phyloP scores from a whole-genome alignment of 2,113 vertebrate genomes.

The Sinocyclocheilus maitianheensis region DNA sequence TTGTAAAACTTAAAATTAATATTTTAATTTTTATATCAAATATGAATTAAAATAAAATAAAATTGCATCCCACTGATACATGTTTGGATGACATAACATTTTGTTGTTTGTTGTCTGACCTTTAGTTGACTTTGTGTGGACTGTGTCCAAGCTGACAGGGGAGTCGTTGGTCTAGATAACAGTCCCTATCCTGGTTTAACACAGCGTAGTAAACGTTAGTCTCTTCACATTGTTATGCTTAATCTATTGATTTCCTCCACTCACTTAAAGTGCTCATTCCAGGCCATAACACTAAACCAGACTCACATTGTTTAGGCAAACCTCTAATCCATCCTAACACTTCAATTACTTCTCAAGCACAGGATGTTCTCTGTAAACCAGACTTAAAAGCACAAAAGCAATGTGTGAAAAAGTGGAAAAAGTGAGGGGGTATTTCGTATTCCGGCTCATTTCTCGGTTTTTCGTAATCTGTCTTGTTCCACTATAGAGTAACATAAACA shows the following conservation, averaged over 20 bases:
- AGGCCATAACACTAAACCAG: constrained; percentile 24
- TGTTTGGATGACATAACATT: not conserved
- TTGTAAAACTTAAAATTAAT: not conserved
- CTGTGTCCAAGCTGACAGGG: constrained; percentile 22
- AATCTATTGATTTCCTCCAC: constrained; percentile 45
- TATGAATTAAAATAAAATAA: too few species aligned
- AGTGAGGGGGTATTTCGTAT: constrained; percentile 6
- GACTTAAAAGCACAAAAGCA: not conserved
- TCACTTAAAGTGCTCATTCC: constrained; percentile 38
- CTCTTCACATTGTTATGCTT: constrained; percentile 43
- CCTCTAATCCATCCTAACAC: constrained; percentile 27
- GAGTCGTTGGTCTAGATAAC: constrained; percentile 37
- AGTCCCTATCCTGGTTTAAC: constrained; percentile 1
- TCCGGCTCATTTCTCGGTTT: constrained; percentile 39
- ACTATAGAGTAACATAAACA: constrained; percentile 42
- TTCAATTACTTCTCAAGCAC: not conserved
- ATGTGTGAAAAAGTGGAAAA: constrained; percentile 36
- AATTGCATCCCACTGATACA: too few species aligned
- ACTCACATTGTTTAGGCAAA: constrained; percentile 35
- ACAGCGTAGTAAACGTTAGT: constrained; percentile 8
- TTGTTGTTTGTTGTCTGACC: not conserved
- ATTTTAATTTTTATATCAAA: too few species aligned
- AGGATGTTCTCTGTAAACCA: constrained; percentile 17
- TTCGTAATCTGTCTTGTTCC: constrained; percentile 30
- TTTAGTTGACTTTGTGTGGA: constrained; percentile 28